Conservation (phyloP, 2,797 vertebrate genomes). For the Gila robusta region DNA sequence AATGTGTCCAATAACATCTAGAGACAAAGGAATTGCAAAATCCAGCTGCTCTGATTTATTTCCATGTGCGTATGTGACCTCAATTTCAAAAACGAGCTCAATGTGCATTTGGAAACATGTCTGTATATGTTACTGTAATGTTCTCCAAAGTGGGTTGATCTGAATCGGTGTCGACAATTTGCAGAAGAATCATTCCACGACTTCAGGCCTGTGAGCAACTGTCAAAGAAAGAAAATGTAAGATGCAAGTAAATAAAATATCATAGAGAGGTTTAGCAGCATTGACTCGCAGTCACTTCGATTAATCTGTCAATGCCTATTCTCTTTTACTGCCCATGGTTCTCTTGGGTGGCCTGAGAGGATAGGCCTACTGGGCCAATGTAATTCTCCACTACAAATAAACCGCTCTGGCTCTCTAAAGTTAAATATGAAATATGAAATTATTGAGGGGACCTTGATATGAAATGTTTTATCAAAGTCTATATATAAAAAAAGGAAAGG, state of each 20-base stretch:
- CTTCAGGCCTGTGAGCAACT: slow-evolving; percentile 17
- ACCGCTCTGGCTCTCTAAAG: slow-evolving; percentile 15
- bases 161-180: slow-evolving; percentile 20
- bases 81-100: slow-evolving; percentile 12
- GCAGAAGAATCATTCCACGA: not conserved
- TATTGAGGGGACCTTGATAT: not conserved
- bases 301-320: slow-evolving; percentile 16
- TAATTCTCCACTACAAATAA: slow-evolving; percentile 44
- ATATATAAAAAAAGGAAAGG: slow-evolving; percentile 9
- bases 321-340: slow-evolving; percentile 42
- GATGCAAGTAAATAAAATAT: slow-evolving; percentile 37
- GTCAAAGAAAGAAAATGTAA: slow-evolving; percentile 24
- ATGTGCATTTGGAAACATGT: slow-evolving; percentile 34
- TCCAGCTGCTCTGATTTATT: slow-evolving; percentile 13
- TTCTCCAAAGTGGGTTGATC: slow-evolving; percentile 8
- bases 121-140: slow-evolving; percentile 16
- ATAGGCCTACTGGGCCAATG: slow-evolving; percentile 13
- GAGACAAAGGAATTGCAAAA: slow-evolving; percentile 14
- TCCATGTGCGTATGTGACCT: slow-evolving; percentile 26
- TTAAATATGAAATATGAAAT: slow-evolving; percentile 11
- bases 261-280: not conserved
- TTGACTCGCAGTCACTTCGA: slow-evolving; percentile 4
- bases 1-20: slow-evolving; percentile 24
- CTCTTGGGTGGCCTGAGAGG: slow-evolving; percentile 29
- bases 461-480: slow-evolving; percentile 39